Conservation (phyloP, 2,888 invertebrate genomes). For the Sarcophaga subvicina region DNA sequence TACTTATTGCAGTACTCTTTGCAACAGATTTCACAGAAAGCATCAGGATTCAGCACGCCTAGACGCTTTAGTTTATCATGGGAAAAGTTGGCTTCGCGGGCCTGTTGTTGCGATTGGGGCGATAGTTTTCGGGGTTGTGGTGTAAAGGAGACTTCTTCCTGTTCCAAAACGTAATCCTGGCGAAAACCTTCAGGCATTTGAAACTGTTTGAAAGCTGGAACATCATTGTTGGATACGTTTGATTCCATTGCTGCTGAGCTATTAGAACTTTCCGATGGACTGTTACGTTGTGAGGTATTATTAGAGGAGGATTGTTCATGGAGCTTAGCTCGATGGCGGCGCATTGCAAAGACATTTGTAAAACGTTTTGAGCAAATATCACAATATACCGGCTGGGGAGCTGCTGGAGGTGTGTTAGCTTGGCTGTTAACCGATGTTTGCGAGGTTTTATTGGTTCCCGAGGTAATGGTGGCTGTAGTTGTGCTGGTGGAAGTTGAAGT, state of each 20-base stretch:
- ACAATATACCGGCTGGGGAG: conserved; percentile 83
- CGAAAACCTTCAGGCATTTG: conserved; percentile 82
- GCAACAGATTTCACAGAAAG: conserved; percentile 96
- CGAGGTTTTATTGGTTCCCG: conserved; percentile 28
- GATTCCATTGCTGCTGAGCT: conserved; percentile 35
- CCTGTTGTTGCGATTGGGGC: conserved; percentile 85
- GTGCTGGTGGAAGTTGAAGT: conserved; percentile 69
- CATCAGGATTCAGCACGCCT: conserved; percentile 92
- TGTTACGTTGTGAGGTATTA: conserved; percentile 67
- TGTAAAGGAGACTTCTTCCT: conserved; percentile 82
- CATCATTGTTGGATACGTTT: conserved; percentile 15
- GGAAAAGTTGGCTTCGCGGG: conserved; percentile 88
- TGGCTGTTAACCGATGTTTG: conserved; percentile 61
- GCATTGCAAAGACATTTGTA: conserved; percentile 87
- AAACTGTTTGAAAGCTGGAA: conserved; percentile 71
- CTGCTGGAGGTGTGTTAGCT: conserved; percentile 71
- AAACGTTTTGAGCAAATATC: conserved; percentile 89
- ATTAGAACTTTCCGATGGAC: conserved; percentile 64
- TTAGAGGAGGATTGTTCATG: conserved; percentile 82
- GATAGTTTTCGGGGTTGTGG: conserved; percentile 84
- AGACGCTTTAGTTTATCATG: conserved; percentile 89
- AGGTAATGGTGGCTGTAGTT: conserved; percentile 54
- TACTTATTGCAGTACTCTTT: conserved; percentile 97
- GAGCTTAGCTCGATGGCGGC: conserved; percentile 86
- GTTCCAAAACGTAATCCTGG: conserved; percentile 81